Evolutionary conservation across 2,113 vertebrate species (phyloP), one percentile per base, ranked within the genome.

Genomic region (Pseudorhombus dupliciocellatus): DNA sequence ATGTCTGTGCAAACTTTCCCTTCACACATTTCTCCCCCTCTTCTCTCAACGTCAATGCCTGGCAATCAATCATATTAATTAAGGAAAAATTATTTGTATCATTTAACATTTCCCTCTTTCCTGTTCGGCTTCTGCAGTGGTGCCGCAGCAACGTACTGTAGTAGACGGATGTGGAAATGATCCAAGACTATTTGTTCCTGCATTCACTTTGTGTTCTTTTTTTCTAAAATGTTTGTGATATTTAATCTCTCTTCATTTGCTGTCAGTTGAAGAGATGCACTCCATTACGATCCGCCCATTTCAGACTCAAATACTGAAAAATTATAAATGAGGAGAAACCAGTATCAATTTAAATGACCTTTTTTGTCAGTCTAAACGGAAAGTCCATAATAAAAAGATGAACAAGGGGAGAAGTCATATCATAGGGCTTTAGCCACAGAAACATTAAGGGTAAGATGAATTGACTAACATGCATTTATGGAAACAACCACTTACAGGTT

Each of bases 1-100:
- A 97, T 98, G 96, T 98, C 97, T 98, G 95, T 95, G 95, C 96
- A 99, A 98, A 98, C 96, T 99, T 98, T 98, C 96, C 94, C 93
- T 96, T 95, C 96, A 96, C 96, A 90, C 88, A 88, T 80, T 88
- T 84, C 78, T 74, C 89, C 87, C 86, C 88, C 96, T 96, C 84
- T 96, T 95, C 95, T 95, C 95, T 96, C 95, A 95, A 93, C 94
- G 94, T 95, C 91, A 91, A 92, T 93, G 92, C 90, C 91, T 96
- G 94, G 96, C 96, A 98, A 98, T 98, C 96, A 98, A 97, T 99
- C 97, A 97, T 91, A 96, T 93, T 93, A 94, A 95, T 93, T 95
- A 94, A 95, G 93, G 93, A 94, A 94, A 89, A 95, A 90, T 91
- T 92, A 94, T 95, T 93, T 94, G 92, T 94, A 93, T 92, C 84